Base-by-base conservation (phyloP, 1,140 invertebrate species). In the Magallana ariakensis region DNA sequence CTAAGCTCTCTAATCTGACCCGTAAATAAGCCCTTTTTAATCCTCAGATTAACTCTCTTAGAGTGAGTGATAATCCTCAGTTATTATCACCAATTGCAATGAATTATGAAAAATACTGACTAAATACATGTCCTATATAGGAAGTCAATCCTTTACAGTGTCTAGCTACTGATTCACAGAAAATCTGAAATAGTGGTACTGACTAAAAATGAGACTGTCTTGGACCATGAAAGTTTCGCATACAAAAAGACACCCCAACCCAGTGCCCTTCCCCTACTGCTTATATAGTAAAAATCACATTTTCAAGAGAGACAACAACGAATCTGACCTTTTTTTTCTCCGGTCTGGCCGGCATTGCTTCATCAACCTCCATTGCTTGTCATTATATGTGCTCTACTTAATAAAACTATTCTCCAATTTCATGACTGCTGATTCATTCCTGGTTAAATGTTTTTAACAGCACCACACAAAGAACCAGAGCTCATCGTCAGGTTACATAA, bases 361-460 rank as follows among this genome's bases (percentile, higher is more conserved):
- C 66, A 75, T 75, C 66, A 26, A 75, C 66, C 66, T 75, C 66
- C 66, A 75, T 75, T 10, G 33, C 33, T 26, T 33, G 66, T 75
- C 66, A 75, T 75, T 75, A 33, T 60, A 60, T 75, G 15, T 26
- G 19, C 0, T 26, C 66, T 75, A 75, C 19, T 75, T 26, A 11
- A 75, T 26, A 75, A 26, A 75, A 75, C 22, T 19, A 11, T 11
- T 10, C 26, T 75, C 66, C 66, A 26, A 75, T 75, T 75, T 75
- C 6, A 75, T 26, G 10, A 75, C 22, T 11, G 13, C 22, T 11
- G 13, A 75, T 26, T 70, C 62, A 22, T 22, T 11, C 66, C 15
- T 11, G 33, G 19, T 3, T 75, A 13, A 13, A 8, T 7, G 22
- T 75, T 75, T 33, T 33, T 10, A 26, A n/a, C n/a, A n/a, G n/a